Evolutionary conservation across 1,140 invertebrate genomes (phyloP), one percentile per base, ranked within the genome.

Genomic region (Uloborus diversus): DNA sequence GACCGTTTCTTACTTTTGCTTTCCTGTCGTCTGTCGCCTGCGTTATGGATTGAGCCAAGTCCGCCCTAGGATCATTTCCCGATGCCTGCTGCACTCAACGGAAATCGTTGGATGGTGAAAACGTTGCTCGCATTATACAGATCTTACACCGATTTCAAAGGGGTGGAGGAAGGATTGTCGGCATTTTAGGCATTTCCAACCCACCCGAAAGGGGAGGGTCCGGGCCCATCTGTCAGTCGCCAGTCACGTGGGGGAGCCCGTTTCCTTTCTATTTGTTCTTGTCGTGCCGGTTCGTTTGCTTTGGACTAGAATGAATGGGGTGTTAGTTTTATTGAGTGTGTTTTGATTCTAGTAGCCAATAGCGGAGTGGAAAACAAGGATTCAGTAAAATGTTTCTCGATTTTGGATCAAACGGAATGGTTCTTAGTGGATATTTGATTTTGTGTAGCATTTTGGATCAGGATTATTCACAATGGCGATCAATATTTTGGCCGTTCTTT

Each of bases 291-390:
- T 66, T 32, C 28, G 30, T 69, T 69, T 56, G 27, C 32, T 57
- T 35, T 62, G 30, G 32, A 62, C 32, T 17, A 62, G 30, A 33
- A 69, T 69, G 51, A 47, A 69, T 56, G 42, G 30, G 20, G 66
- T 69, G 66, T 37, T 69, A 69, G 30, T 53, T 57, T 69, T 69
- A 35, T 56, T 51, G 49, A 66, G 35, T 20, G 23, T 30, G 17
- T 42, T n/a, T 42, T 42, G 37, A 42, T 42, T 42, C 37, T 9
- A 13, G 37, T n/a, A n/a, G n/a, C n/a, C n/a, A n/a, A n/a, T n/a
- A n/a, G n/a, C n/a, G n/a, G n/a, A n/a, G n/a, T n/a, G n/a, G n/a
- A n/a, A n/a, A n/a, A n/a, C n/a, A n/a, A n/a, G n/a, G n/a, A n/a
- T n/a, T n/a, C n/a, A n/a, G n/a, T n/a, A n/a, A n/a, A n/a, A n/a